Evolutionary conservation across 2,113 vertebrate species (phyloP).

Genomic region (Thermophis baileyi): DNA sequence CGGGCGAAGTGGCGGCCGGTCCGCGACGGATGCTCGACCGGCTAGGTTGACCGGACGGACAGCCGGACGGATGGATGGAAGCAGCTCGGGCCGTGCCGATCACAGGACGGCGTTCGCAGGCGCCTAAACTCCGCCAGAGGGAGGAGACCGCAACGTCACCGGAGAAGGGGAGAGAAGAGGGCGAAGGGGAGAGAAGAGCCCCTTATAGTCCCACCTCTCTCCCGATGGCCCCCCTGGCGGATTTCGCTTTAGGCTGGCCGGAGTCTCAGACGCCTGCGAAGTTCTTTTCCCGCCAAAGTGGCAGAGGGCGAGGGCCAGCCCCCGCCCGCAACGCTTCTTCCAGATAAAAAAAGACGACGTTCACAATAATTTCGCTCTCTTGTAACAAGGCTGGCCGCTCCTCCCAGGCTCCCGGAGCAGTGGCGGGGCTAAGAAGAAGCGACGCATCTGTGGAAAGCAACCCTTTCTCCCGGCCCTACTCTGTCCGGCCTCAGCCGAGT

Average conservation of each 20-base stretch:
- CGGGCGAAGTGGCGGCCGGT: background rate
- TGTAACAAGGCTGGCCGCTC: background rate
- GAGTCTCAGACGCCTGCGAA: background rate
- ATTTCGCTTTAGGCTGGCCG: background rate
- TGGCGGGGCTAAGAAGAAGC: background rate
- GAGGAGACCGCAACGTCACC: constrained; percentile 64
- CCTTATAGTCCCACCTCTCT: background rate
- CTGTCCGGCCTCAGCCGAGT: background rate
- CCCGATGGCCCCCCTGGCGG: background rate
- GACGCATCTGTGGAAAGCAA: background rate
- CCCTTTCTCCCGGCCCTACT: background rate
- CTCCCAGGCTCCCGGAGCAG: background rate
- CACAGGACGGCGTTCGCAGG: constrained; percentile 26
- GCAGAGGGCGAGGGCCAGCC: background rate
- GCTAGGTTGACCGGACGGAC: background rate
- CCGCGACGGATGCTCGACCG: constrained; percentile 23
- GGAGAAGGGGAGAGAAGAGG: background rate
- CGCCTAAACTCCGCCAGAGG: constrained; percentile 28
- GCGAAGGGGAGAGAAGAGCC: background rate
- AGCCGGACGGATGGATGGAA: background rate
- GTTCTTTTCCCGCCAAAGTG: background rate
- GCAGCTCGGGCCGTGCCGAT: constrained; percentile 1
- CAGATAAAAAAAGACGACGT: background rate
- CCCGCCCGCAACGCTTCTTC: background rate
- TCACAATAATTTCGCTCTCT: background rate